These are phyloP conservation scores for Sepiola atlantica DNA, from an alignment of 2,888 invertebrate genomes.

Conservation along the genomic window DNA sequence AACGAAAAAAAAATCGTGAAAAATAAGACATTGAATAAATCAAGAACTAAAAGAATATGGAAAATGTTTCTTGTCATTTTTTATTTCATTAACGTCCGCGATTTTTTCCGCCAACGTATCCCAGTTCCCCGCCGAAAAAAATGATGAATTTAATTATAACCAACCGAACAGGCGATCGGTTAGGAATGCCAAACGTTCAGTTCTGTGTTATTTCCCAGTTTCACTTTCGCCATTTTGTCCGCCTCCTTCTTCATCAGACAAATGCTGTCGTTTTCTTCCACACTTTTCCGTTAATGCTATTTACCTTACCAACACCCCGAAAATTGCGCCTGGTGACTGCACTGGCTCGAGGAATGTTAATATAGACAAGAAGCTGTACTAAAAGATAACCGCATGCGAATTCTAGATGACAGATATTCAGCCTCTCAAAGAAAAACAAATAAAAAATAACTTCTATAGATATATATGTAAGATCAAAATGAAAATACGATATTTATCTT, in stretches of 20 bases:
- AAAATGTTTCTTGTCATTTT: neutral
- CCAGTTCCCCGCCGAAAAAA: neutral
- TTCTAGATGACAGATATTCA: neutral
- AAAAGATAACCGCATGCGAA: neutral
- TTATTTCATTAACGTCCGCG: neutral
- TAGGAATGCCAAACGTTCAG: neutral
- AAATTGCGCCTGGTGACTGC: neutral
- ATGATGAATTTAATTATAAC: neutral
- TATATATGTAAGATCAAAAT: neutral
- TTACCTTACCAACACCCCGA: neutral
- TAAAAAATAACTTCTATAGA: neutral
- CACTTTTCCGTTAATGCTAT: neutral
- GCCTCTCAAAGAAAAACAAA: neutral
- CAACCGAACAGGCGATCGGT: neutral
- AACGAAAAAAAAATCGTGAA: neutral
- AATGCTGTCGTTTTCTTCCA: neutral
- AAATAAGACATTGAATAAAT: neutral
- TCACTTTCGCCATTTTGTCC: neutral
- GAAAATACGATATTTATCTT: neutral
- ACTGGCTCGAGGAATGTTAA: neutral
- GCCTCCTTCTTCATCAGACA: neutral
- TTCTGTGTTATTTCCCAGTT: neutral
- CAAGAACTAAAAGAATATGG: neutral
- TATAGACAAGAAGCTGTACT: neutral
- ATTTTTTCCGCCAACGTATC: neutral